phyloP scores from a whole-genome alignment of 2,113 vertebrate species.

The Vidua chalybeata region DNA sequence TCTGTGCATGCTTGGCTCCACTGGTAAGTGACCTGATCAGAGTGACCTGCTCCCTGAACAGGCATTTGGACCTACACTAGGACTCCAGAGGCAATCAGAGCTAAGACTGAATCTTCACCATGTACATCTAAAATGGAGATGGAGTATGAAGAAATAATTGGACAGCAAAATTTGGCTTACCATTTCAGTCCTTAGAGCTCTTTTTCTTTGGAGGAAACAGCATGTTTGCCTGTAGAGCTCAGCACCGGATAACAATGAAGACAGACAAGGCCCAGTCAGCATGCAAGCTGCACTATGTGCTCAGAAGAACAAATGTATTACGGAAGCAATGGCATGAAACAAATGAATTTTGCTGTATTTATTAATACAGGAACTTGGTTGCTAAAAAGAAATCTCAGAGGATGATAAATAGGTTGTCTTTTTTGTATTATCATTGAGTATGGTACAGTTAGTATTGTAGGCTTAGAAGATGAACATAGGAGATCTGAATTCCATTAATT shows the following conservation, averaged over 20 bases:
- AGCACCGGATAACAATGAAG: background rate
- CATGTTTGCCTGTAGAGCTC: background rate
- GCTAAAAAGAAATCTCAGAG: background rate
- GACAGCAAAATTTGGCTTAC: background rate
- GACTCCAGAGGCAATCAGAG: background rate
- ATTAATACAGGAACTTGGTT: background rate
- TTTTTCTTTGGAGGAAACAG: background rate
- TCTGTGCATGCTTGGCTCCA: background rate
- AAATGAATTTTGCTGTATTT: background rate
- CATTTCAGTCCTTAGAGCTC: background rate
- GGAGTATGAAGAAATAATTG: background rate
- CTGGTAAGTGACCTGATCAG: background rate
- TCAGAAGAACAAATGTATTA: background rate
- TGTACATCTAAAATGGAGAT: background rate
- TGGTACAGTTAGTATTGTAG: background rate
- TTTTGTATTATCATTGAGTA: background rate
- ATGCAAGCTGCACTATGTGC: background rate
- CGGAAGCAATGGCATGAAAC: background rate
- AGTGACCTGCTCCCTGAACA: background rate
- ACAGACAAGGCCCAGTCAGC: background rate
- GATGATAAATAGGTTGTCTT: background rate
- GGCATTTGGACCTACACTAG: background rate
- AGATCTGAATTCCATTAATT: slow-evolving; percentile 22
- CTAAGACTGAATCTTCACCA: background rate
- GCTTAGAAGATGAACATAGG: background rate